Percentiles rank a stretch among this genome's conserved stretches.
Conservation (phyloP, 2,888 invertebrate species). For the Syrphus vitripennis region DNA sequence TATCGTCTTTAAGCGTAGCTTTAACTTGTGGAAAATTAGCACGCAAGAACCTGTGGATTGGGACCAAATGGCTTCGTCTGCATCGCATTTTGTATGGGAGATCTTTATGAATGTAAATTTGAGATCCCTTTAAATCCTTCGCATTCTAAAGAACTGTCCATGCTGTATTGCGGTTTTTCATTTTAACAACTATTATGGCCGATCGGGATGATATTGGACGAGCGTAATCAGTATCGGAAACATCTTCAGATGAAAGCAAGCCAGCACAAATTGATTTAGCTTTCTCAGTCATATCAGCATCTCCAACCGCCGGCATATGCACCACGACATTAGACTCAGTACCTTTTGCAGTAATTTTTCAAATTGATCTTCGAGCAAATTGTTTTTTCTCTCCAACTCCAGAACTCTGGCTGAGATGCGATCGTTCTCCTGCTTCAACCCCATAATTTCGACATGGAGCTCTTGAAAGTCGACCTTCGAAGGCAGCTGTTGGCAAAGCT, state of each 20-base stretch:
- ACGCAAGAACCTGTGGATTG: not conserved
- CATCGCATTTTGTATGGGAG: not conserved
- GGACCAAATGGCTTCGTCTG: not conserved
- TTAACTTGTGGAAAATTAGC: not conserved
- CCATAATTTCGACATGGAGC: too few species aligned
- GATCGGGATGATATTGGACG: not conserved
- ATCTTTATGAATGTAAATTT: not conserved
- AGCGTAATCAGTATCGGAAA: not conserved
- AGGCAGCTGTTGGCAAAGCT: too few species aligned
- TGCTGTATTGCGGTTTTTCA: not conserved
- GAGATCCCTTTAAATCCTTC: not conserved
- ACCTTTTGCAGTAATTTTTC: not conserved
- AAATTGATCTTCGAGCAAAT: too few species aligned
- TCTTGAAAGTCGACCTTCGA: too few species aligned
- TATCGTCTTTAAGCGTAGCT: not conserved
- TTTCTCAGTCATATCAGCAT: not conserved
- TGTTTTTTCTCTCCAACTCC: too few species aligned
- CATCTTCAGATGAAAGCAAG: not conserved
- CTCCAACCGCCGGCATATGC: not conserved
- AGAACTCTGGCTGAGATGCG: too few species aligned
- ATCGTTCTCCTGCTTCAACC: too few species aligned
- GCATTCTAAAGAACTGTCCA: not conserved
- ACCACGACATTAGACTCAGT: not conserved
- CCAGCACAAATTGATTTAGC: not conserved
- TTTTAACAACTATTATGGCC: not conserved